Evolutionary conservation across 2,113 vertebrate genomes (phyloP).

Genomic region (Octodon degus): DNA sequence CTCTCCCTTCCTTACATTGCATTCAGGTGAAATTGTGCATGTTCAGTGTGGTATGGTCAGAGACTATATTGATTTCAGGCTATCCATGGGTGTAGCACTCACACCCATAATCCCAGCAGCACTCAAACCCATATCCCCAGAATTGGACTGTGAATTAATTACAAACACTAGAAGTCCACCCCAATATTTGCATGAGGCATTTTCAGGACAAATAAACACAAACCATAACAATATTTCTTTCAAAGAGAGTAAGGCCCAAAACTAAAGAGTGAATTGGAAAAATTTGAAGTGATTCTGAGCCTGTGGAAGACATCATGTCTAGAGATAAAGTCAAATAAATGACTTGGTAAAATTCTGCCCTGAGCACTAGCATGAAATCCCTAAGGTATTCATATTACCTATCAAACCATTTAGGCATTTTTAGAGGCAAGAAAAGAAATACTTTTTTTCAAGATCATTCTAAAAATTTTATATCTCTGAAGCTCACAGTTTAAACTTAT

Average conservation of each 20-base stretch:
- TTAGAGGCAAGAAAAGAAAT: not conserved
- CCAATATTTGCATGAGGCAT: too few relatives aligned
- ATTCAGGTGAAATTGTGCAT: too few relatives aligned
- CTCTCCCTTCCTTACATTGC: too few relatives aligned
- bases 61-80: too few relatives aligned
- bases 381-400: not conserved
- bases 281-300: not conserved
- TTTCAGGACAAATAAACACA: too few relatives aligned
- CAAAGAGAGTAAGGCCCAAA: not conserved
- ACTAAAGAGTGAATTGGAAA: not conserved
- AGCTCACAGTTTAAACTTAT: not conserved
- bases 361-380: not conserved
- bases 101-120: too few relatives aligned
- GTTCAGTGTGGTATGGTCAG: too few relatives aligned
- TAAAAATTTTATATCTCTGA: not conserved
- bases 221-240: not conserved
- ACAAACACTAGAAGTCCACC: too few relatives aligned
- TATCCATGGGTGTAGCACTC: too few relatives aligned
- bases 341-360: not conserved
- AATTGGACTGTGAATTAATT: too few relatives aligned
- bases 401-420: not conserved
- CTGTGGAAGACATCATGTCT: not conserved
- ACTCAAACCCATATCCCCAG: too few relatives aligned
- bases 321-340: not conserved
- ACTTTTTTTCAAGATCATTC: not conserved